Evolutionary conservation across 2,888 invertebrate genomes (phyloP), one percentile per base, ranked within the genome.

Genomic region (Melanargia galathea): DNA sequence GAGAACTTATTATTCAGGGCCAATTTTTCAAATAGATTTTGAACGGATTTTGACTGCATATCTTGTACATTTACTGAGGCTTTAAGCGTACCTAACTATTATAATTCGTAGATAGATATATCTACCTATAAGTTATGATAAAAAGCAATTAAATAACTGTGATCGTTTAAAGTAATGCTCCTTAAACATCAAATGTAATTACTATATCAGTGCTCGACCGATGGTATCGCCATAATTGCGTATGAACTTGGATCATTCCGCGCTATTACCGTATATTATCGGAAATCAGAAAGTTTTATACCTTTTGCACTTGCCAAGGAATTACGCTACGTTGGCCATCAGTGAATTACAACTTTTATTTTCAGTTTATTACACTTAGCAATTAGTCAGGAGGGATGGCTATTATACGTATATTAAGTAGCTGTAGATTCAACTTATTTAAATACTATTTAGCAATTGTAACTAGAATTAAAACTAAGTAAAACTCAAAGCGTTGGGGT

Each of bases 211-310:
- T 51, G 30, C 26, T 24, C 43, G 22, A 43, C 26, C 38, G 51
- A 63, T 51, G 60, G 60, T 62, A 64, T 52, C 67, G 57, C 51
- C 46, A 24, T 63, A 59, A 64, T 61, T 62, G 55, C 55, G 38
- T 43, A 58, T 62, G 54, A 63, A 63, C 59, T 65, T 63, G 58
- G 52, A 43, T 60, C 56, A 60, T 62, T 63, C n/a, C 24, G 57
- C 40, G 24, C 58, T 59, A 56, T 64, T 52, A 62, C 55, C 40
- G 61, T 26, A 30, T 24, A 52, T 46, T 20, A 59, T 63, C 59
- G 49, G 49, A 64, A 43, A 63, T 59, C 62, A 62, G 66, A 66
- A 64, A 66, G 66, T 60, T 60, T 62, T 65, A 51, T 40, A 33
- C 20, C 18, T 33, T 60, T 62, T 63, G 51, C 40, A 33, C 13